phyloP scores from a whole-genome alignment of 1,140 invertebrate species.

The Stegodyphus dumicola region DNA sequence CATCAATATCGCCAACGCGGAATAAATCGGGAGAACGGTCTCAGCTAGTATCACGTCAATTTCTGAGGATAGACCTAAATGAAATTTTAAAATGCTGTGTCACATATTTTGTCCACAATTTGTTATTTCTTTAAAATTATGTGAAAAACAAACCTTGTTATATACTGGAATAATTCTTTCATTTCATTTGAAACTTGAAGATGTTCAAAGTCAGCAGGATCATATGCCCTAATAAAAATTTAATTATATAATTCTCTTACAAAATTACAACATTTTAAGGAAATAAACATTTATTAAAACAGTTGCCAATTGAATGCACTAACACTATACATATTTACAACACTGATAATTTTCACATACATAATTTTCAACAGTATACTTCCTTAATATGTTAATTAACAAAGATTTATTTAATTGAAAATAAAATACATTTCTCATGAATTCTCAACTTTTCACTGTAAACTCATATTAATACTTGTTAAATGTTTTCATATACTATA shows the following conservation, averaged over 20 bases:
- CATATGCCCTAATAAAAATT: slow-evolving; percentile 76
- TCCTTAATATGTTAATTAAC: no score
- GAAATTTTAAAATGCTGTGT: background rate
- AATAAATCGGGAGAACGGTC: slow-evolving; percentile 96
- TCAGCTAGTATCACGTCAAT: slow-evolving; percentile 90
- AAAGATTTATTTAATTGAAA: no score
- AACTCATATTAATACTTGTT: no score
- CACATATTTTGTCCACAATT: background rate
- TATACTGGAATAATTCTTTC: slow-evolving; percentile 93
- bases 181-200: slow-evolving; percentile 85
- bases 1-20: slow-evolving; percentile 99
- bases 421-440: no score
- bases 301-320: background rate
- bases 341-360: no score
- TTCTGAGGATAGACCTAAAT: slow-evolving; percentile 88
- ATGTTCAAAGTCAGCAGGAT: slow-evolving; percentile 86
- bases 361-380: no score
- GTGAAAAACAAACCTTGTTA: slow-evolving; percentile 76
- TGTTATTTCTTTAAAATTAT: background rate
- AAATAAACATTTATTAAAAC: background rate
- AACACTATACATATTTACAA: no score
- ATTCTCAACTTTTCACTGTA: no score
- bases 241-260: background rate
- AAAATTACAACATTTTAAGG: background rate
- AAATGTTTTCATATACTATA: no score